Conservation (phyloP, 2,888 invertebrate species). For the Itoplectis maculator region DNA sequence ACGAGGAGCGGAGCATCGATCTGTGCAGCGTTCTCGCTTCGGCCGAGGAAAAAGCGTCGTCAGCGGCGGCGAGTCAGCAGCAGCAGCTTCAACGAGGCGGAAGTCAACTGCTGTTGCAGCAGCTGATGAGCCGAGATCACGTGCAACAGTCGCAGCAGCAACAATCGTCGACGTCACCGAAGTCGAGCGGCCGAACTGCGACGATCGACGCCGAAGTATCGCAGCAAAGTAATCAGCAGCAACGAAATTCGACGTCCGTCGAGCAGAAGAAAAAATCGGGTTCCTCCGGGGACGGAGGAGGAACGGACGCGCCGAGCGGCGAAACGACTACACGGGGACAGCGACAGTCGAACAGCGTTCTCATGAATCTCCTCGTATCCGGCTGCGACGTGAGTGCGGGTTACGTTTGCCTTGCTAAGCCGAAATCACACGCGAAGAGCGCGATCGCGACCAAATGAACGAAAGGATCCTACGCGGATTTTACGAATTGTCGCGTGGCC, state of each 20-base stretch:
- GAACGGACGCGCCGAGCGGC: slow-evolving; percentile 77
- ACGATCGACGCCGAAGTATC: slow-evolving; percentile 24
- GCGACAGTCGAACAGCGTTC: slow-evolving; percentile 91
- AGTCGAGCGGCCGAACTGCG: slow-evolving; percentile 47
- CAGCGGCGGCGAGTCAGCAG: slow-evolving; percentile 58
- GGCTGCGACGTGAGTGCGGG: slow-evolving; percentile 98
- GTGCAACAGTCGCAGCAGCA: neutral
- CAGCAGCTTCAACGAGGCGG: slow-evolving; percentile 47
- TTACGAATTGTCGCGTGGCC: slow-evolving; percentile 24
- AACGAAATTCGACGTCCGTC: slow-evolving; percentile 17
- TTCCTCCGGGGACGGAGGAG: slow-evolving; percentile 85
- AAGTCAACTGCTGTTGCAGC: slow-evolving; percentile 86
- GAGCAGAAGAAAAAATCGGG: slow-evolving; percentile 82
- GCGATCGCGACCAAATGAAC: slow-evolving; percentile 80
- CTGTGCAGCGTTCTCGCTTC: slow-evolving; percentile 55
- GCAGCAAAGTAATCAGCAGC: no score
- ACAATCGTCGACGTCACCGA: neutral
- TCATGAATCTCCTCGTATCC: slow-evolving; percentile 97
- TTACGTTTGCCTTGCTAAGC: slow-evolving; percentile 92
- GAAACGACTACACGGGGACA: slow-evolving; percentile 75
- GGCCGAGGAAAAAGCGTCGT: slow-evolving; percentile 67
- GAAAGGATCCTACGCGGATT: slow-evolving; percentile 19
- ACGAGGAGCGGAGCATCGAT: slow-evolving; percentile 61
- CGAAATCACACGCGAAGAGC: slow-evolving; percentile 79
- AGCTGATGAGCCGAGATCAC: slow-evolving; percentile 84